Evolutionary conservation across 1,140 invertebrate genomes (phyloP), one percentile per base, ranked within the genome.

Genomic region (Lordiphosa mommai): DNA sequence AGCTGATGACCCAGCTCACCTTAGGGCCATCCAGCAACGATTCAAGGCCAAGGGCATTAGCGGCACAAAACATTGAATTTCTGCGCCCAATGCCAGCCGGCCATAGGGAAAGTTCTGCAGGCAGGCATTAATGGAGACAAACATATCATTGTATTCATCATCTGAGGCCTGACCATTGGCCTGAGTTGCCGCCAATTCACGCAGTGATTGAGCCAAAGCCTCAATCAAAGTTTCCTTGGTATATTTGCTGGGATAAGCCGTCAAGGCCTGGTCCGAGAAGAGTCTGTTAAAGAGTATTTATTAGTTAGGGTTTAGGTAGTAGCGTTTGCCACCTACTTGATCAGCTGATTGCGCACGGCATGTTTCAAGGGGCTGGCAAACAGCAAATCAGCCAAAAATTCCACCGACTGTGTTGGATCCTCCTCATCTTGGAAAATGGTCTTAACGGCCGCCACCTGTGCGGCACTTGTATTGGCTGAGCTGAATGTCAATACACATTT

Each of bases 41-140:
- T 50, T 3, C 34, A 82, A 9, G 2, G 60, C 41, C 20, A 6
- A 1, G 0, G 76, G 30, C 20, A 82, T 2, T 4, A 74, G 14
- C 3, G 76, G 60, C 3, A 80, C 32, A 2, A 58, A 67, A 0
- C 3, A 6, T 0, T 53, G n/a, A 1, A 80, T 36, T 20, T 61
- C 37, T 4, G 30, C 9, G 4, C 17, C 41, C 0, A 80, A 52
- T 0, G 66, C 71, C 30, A 67, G 57, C 4, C 61, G 56, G 3
- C 74, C 74, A 29, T 14, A 70, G 0, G 44, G 9, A 2, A 80
- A 80, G 4, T 66, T 80, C 4, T 80, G 76, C 30, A 80, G 34
- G 1, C 74, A 82, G 27, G 38, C 65, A 9, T 49, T 40, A 0
- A 72, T 37, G 0, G 74, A 74, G 3, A 70, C 70, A 4, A 80